Evolutionary conservation across 1,140 invertebrate genomes (phyloP).

Genomic region (Conus betulinus): DNA sequence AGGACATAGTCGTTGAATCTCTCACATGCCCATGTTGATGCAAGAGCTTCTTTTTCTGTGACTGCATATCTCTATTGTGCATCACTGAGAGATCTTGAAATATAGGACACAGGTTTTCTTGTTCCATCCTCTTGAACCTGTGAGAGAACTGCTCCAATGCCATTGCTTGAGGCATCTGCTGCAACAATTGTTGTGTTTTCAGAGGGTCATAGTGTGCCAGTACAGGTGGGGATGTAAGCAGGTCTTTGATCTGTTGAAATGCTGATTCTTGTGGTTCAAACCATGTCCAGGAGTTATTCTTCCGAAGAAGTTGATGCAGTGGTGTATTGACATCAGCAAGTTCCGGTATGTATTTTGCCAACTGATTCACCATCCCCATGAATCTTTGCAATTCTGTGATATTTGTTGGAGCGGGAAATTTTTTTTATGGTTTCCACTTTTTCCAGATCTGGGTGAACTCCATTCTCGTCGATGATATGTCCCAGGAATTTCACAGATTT

Average conservation of each 20-base stretch:
- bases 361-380: no score
- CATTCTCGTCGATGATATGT: conserved; percentile 47
- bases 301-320: conserved; percentile 42
- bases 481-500: conserved; percentile 34
- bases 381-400: conserved; percentile 15
- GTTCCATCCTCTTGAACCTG: no score
- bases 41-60: conserved; percentile 77
- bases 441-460: conserved; percentile 66
- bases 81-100: conserved; percentile 46
- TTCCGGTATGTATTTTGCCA: no score
- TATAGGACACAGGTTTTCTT: conserved; percentile 44
- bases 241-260: no score
- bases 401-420: no score
- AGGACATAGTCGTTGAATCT: no score
- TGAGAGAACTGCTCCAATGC: conserved; percentile 51
- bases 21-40: no score
- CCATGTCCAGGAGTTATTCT: conserved; percentile 40
- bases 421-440: conserved; percentile 61
- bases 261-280: conserved; percentile 23
- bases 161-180: conserved; percentile 51
- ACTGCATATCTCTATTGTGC: conserved; percentile 76
- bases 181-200: conserved; percentile 38
- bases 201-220: conserved; percentile 42
- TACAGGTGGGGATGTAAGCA: conserved; percentile 20
- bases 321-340: no score